Evolutionary conservation across 53 echinoderm and acorn worm genomes (phyloP).

Genomic region (Luidia sarsii): DNA sequence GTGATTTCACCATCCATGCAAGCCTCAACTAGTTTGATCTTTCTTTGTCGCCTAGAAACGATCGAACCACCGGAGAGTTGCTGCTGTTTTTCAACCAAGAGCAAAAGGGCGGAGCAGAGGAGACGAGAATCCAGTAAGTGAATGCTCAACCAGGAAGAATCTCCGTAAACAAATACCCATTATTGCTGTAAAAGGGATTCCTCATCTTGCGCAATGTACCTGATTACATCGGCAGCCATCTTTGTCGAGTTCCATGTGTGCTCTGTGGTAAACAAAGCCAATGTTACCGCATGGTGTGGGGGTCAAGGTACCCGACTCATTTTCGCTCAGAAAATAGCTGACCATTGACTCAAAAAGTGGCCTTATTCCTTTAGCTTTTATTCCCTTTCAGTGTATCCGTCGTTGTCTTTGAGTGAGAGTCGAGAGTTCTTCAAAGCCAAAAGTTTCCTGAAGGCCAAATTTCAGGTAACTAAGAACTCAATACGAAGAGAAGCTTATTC

Average conservation of each 20-base stretch:
- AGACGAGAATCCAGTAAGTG: conserved; percentile 73
- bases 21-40: too few relatives aligned
- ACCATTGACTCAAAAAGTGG: not conserved
- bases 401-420: conserved; percentile 65
- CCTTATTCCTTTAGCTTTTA: not conserved
- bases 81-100: conserved; percentile 66
- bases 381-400: conserved; percentile 65
- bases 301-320: too few relatives aligned
- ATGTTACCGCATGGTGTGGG: too few relatives aligned
- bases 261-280: too few relatives aligned
- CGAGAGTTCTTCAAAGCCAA: conserved; percentile 90
- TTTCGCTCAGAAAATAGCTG: too few relatives aligned
- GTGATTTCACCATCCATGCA: not conserved
- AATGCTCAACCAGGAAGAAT: not conserved
- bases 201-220: too few relatives aligned
- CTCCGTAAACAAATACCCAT: too few relatives aligned
- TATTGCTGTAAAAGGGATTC: too few relatives aligned
- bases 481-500: too few relatives aligned
- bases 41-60: conserved; percentile 48
- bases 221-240: too few relatives aligned
- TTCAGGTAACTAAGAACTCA: conserved; percentile 71
- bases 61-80: conserved; percentile 64
- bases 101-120: conserved; percentile 61
- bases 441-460: conserved; percentile 81
- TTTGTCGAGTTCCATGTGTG: too few relatives aligned